Conservation (phyloP, 2,113 vertebrate species). For the Vidua chalybeata region DNA sequence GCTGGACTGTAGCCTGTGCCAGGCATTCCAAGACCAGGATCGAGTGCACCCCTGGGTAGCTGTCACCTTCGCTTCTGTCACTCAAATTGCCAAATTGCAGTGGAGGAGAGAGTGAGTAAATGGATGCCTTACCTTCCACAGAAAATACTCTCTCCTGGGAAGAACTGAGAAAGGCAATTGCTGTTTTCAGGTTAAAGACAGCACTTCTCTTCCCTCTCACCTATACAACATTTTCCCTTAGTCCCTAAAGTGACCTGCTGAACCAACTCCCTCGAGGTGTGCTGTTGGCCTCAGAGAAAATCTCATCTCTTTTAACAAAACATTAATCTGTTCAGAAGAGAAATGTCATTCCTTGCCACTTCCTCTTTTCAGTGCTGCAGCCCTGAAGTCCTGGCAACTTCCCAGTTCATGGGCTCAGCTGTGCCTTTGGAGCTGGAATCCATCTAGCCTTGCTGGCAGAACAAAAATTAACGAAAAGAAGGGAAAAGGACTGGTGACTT, state of each 20-base stretch:
- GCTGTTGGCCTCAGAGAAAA: neutral
- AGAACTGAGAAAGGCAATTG: neutral
- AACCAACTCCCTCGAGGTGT: neutral
- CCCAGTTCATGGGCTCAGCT: rapidly evolving
- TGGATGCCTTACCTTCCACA: neutral
- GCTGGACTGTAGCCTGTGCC: neutral
- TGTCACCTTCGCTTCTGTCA: neutral
- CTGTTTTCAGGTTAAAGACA: neutral
- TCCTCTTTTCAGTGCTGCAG: neutral
- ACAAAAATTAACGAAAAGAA: neutral
- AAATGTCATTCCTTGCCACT: neutral
- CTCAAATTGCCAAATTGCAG: neutral
- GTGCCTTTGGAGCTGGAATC: neutral
- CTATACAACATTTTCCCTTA: neutral
- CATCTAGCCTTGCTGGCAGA: neutral
- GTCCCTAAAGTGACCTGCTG: neutral
- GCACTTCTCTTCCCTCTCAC: neutral
- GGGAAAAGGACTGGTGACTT: neutral
- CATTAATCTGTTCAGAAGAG: neutral
- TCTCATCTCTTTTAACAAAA: neutral
- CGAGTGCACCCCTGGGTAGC: neutral
- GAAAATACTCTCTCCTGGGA: neutral
- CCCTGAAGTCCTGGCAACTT: neutral
- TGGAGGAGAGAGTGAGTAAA: neutral
- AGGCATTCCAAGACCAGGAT: neutral